A percentile compares a stretch with the other conserved stretches of the same genome.
Evolutionary conservation across 2,888 invertebrate species (phyloP).

Genomic region (Baccha elongata): DNA sequence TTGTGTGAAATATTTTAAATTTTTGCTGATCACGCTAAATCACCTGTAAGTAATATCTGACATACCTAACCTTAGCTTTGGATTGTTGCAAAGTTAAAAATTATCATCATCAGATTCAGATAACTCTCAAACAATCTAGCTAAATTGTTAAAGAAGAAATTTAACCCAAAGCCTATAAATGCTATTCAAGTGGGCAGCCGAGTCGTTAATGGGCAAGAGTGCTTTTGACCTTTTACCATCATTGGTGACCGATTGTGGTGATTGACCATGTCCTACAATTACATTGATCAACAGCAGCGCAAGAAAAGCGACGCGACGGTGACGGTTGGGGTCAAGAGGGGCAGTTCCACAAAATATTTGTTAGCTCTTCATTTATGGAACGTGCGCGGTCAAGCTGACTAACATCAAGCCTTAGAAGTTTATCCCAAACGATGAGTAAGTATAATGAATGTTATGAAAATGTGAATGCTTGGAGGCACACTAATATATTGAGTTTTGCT

Average conservation of each 20-base stretch:
- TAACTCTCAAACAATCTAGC: slow-evolving; percentile 18
- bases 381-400: slow-evolving; percentile 16
- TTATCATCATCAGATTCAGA: background rate
- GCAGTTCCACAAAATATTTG: too few species aligned
- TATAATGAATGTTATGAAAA: slow-evolving; percentile 37
- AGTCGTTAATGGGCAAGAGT: slow-evolving; percentile 60
- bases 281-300: slow-evolving; percentile 28
- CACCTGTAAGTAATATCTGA: slow-evolving; percentile 8
- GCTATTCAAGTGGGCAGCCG: slow-evolving; percentile 25
- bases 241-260: slow-evolving; percentile 62
- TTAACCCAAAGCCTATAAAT: slow-evolving; percentile 32
- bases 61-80: slow-evolving; percentile 24
- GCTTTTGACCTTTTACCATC: slow-evolving; percentile 71
- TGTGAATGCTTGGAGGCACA: slow-evolving; percentile 48
- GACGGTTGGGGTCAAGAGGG: slow-evolving; percentile 5
- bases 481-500: slow-evolving; percentile 29
- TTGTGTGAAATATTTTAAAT: slow-evolving; percentile 26
- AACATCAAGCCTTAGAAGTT: slow-evolving; percentile 33
- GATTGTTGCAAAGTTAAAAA: slow-evolving; percentile 1
- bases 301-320: background rate
- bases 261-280: slow-evolving; percentile 72
- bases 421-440: slow-evolving; percentile 19
- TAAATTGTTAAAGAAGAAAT: slow-evolving; percentile 30
- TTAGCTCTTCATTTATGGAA: slow-evolving; percentile 35
- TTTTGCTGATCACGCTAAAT: slow-evolving; percentile 13